Conservation (phyloP, 2,888 invertebrate species). For the Tachystola acroxantha region DNA sequence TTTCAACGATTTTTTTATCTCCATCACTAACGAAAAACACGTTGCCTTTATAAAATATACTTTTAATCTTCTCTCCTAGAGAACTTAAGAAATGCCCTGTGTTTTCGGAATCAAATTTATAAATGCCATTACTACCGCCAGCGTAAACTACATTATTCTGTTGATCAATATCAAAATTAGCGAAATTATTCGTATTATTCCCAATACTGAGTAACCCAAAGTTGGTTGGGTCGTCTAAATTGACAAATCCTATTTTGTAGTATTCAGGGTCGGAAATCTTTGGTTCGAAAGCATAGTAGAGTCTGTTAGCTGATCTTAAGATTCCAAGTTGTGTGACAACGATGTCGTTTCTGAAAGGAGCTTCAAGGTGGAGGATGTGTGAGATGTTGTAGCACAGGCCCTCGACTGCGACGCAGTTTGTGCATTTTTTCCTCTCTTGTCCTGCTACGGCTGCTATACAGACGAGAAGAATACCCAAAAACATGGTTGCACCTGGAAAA, state of each 20-base stretch:
- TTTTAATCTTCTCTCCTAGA: constrained; percentile 44
- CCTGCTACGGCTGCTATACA: constrained; percentile 24
- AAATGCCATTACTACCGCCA: constrained; percentile 59
- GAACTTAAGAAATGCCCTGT: constrained; percentile 48
- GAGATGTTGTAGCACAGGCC: constrained; percentile 46
- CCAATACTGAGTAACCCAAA: constrained; percentile 34
- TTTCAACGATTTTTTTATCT: constrained; percentile 41
- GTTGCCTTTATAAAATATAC: constrained; percentile 47
- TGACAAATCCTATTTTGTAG: constrained; percentile 53
- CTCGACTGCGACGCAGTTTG: constrained; percentile 43
- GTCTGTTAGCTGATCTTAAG: constrained; percentile 10
- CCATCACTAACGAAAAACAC: constrained; percentile 48
- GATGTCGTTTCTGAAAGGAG: constrained; percentile 45
- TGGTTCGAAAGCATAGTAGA: constrained; percentile 61
- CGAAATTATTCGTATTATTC: constrained; percentile 45
- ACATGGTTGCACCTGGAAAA: constrained; percentile 30
- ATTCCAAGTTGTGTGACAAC: constrained; percentile 46
- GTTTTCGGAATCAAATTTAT: constrained; percentile 33
- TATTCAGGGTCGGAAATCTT: constrained; percentile 50
- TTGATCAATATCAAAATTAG: constrained; percentile 60
- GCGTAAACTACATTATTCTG: constrained; percentile 47
- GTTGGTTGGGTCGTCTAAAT: constrained; percentile 33
- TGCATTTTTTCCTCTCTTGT: constrained; percentile 26
- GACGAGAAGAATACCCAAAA: constrained; percentile 28
- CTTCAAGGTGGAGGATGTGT: constrained; percentile 44